These are phyloP conservation scores for Rhopalosiphum nymphaeae DNA, from an alignment of 2,888 invertebrate species.

Conservation along the genomic window DNA sequence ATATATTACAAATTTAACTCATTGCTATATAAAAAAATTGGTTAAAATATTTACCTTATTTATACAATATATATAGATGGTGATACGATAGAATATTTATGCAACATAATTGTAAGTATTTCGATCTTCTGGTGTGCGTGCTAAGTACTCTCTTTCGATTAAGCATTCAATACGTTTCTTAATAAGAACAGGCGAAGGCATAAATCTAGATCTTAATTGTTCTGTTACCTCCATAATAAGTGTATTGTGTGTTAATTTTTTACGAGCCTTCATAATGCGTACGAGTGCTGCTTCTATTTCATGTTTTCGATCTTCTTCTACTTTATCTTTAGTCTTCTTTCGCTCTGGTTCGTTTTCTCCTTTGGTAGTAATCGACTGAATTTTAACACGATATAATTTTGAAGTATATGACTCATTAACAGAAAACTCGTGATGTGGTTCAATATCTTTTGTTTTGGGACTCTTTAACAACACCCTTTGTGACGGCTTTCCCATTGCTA, in stretches of 20 bases:
- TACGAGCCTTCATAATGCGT: slow-evolving; percentile 98
- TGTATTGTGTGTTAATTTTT: slow-evolving; percentile 93
- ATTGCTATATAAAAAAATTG: neutral
- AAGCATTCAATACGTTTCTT: slow-evolving; percentile 99
- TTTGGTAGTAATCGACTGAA: slow-evolving; percentile 93
- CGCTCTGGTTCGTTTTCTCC: slow-evolving; percentile 99
- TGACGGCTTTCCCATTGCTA: slow-evolving; percentile 97
- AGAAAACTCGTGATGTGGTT: slow-evolving; percentile 90
- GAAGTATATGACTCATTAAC: slow-evolving; percentile 99
- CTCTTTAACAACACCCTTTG: slow-evolving; percentile 94
- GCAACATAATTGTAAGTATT: slow-evolving; percentile 63
- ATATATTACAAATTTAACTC: slow-evolving; percentile 6
- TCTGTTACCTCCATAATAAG: slow-evolving; percentile 98
- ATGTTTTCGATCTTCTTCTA: slow-evolving; percentile 98
- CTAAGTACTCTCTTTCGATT: slow-evolving; percentile 98
- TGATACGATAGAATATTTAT: slow-evolving; percentile 19
- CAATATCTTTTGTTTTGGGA: slow-evolving; percentile 97
- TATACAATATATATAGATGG: slow-evolving; percentile 17
- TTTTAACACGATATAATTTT: slow-evolving; percentile 93
- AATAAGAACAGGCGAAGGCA: slow-evolving; percentile 97
- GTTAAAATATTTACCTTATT: slow-evolving; percentile 53
- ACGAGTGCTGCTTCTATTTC: slow-evolving; percentile 99
- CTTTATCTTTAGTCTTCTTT: slow-evolving; percentile 96
- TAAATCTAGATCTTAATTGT: slow-evolving; percentile 95
- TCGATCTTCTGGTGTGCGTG: slow-evolving; percentile 96